Base-by-base conservation (phyloP, 2,888 invertebrate genomes). In the Hedychridium roseum region DNA sequence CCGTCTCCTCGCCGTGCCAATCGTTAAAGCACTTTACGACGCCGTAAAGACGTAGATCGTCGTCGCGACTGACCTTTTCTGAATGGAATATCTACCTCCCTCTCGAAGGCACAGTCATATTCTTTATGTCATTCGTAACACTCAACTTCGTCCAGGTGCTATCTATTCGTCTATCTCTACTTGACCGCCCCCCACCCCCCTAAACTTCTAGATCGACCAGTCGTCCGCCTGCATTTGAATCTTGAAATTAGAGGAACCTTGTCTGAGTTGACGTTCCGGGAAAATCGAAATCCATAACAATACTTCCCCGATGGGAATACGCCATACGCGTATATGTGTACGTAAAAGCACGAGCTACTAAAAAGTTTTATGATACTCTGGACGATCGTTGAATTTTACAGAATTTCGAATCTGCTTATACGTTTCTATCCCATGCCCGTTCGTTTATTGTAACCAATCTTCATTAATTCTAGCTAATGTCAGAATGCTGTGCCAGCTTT, bases 1-100 rank as follows among this genome's bases (percentile, higher is more conserved):
- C 45, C 54, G 50, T n/a, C 47, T 49, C 34, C 43, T 51, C 35
- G 12, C 38, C 50, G 43, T 30, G 50, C 27, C 50, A 46, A 53
- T 57, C 61, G 55, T 64, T 62, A 64, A 60, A 50, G 40, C 23
- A 50, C 39, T 62, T 62, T 62, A 62, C 57, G 52, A 49, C 18
- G 48, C 43, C 44, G 52, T 60, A 62, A 62, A 62, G 11, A 40
- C 18, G 32, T 16, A 43, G 44, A 54, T 52, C 50, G 48, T 54
- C 36, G 47, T 17, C 50, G n/a, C n/a, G 41, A 50, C 50, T 60
- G 54, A 62, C 62, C 64, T 60, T 64, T 50, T 36, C 46, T 27
- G 34, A 44, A 63, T 41, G 52, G 48, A 23, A 49, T 31, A 50
- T 37, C 34, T 47, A 41, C 49, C 43, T 40, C 40, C 30, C 30